These are phyloP conservation scores for Cochlearius cochlearius DNA, from an alignment of 2,113 vertebrate genomes.

Conservation along the genomic window DNA sequence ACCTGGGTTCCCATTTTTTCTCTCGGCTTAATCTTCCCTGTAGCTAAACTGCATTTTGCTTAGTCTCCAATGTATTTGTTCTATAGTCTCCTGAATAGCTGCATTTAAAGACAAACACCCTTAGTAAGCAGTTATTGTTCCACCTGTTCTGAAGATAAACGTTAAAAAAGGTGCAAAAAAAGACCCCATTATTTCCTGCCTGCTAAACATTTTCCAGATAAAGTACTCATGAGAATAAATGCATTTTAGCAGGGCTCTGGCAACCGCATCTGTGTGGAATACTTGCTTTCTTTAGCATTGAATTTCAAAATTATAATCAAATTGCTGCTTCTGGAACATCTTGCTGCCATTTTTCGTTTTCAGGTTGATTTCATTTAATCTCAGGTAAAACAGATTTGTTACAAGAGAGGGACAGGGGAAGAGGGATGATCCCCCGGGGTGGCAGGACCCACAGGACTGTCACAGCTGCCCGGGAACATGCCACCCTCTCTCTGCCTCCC, in stretches of 20 bases:
- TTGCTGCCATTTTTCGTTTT: not conserved
- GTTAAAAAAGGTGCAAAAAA: not conserved
- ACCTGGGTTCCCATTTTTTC: not conserved
- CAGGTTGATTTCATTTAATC: not conserved
- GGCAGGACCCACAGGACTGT: not conserved
- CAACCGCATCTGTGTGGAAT: not conserved
- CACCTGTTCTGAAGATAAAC: not conserved
- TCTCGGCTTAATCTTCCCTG: not conserved
- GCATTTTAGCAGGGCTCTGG: not conserved
- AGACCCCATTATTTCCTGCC: not conserved
- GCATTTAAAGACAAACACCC: not conserved
- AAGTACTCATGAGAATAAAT: not conserved
- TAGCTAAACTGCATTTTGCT: not conserved
- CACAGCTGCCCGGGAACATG: not conserved
- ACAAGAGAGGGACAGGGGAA: not conserved
- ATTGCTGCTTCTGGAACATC: not conserved
- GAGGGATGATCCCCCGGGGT: not conserved
- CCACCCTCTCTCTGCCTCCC: not conserved
- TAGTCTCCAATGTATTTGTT: not conserved
- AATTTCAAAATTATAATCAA: not conserved
- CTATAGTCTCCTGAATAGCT: not conserved
- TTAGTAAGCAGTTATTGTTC: not conserved
- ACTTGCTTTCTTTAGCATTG: not conserved
- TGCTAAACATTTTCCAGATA: not conserved
- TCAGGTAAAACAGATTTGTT: not conserved